Percentiles rank a stretch among this genome's conserved stretches.
Conservation (phyloP, 2,888 invertebrate genomes). For the Microplitis deprimator region DNA sequence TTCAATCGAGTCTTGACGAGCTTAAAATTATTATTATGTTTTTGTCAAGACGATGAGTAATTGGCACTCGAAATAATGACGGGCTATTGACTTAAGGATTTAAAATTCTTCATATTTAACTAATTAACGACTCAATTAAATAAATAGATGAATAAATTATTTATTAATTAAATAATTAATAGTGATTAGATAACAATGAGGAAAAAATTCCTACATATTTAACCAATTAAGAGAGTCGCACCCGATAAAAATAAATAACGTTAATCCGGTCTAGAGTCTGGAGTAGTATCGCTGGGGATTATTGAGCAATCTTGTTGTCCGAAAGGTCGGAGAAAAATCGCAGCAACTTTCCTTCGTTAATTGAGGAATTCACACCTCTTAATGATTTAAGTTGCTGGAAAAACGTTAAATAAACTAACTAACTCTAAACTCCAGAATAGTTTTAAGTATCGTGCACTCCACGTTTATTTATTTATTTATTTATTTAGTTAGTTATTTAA, state of each 20-base stretch:
- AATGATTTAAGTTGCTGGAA: constrained; percentile 9
- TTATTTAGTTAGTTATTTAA: constrained; percentile 2
- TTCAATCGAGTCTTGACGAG: constrained; percentile 39
- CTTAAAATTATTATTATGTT: no score
- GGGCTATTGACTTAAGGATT: no score
- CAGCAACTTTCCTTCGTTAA: constrained; percentile 30
- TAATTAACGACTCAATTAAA: not conserved
- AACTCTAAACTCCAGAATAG: constrained; percentile 8
- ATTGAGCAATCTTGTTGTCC: constrained; percentile 38
- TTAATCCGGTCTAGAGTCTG: constrained; percentile 27
- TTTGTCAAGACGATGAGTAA: no score
- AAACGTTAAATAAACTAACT: constrained; percentile 4
- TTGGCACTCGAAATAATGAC: no score
- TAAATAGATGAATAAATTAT: constrained; percentile 2
- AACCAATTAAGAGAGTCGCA: constrained; percentile 47
- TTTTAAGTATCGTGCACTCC: not conserved
- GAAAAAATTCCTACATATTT: not conserved
- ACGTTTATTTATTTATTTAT: not conserved
- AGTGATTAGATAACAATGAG: constrained; percentile 11
- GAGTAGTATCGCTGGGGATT: not conserved
- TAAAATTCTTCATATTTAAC: no score
- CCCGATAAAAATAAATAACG: constrained; percentile 34
- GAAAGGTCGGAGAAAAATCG: constrained; percentile 26
- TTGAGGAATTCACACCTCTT: constrained; percentile 43
- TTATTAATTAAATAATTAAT: not conserved